Percentiles rank a stretch among this genome's conserved stretches.
phyloP scores from a whole-genome alignment of 1,140 invertebrate genomes.

The Aleiodes sp. region DNA sequence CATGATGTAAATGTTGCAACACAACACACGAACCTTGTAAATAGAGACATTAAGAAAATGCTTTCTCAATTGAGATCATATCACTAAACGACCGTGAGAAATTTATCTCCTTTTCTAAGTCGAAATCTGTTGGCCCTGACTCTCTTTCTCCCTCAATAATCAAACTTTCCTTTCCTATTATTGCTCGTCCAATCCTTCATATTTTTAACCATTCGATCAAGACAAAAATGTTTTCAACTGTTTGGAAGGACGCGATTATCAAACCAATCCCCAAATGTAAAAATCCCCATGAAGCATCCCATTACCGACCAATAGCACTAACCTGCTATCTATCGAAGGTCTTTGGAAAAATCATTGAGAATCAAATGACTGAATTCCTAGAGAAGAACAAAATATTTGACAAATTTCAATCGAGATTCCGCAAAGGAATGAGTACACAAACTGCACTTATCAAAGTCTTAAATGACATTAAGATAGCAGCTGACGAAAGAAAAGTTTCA shows the following conservation, averaged over 20 bases:
- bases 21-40: too few species aligned
- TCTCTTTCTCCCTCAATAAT: not conserved
- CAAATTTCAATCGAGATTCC: not conserved
- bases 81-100: not conserved
- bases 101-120: not conserved
- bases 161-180: not conserved
- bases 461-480: not conserved
- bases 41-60: too few species aligned
- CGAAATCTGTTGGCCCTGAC: not conserved
- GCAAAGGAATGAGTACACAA: not conserved
- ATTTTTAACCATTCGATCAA: not conserved
- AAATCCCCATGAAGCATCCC: not conserved
- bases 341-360: not conserved
- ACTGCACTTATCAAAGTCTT: not conserved
- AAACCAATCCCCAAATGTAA: not conserved
- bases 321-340: not conserved
- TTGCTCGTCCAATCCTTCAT: not conserved
- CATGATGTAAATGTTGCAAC: too few species aligned
- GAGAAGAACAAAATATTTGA: not conserved
- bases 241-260: not conserved
- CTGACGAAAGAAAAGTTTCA: not conserved
- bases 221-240: not conserved
- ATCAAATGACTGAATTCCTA: not conserved
- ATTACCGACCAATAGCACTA: constrained; percentile 2
- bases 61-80: too few species aligned